Conservation (phyloP, 1,140 invertebrate species). For the Drosophila seguyi region DNA sequence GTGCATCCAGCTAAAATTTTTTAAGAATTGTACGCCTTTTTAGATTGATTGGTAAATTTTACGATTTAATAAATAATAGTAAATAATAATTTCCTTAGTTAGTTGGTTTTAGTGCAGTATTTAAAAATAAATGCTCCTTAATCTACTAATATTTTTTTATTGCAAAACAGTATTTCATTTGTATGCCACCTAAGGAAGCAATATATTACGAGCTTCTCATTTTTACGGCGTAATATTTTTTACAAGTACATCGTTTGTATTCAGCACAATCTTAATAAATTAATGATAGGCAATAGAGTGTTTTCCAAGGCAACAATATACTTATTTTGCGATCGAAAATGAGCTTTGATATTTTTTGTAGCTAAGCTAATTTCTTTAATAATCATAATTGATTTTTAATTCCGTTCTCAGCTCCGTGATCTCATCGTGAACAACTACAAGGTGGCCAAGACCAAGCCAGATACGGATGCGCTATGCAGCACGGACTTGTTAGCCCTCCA, state of each 20-base stretch:
- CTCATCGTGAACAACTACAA: conserved; percentile 88
- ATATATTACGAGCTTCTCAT: conserved; percentile 1
- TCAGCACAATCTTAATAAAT: conserved; percentile 1
- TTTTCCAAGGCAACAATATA: neutral
- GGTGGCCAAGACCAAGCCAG: conserved; percentile 67
- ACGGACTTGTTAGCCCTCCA: conserved; percentile 87
- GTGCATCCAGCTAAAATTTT: neutral
- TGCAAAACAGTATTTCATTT: neutral
- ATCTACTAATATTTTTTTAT: neutral
- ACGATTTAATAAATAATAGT: neutral
- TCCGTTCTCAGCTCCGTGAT: conserved; percentile 73
- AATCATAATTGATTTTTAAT: neutral
- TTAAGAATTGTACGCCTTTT: no score
- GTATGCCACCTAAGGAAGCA: neutral
- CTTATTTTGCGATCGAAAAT: neutral
- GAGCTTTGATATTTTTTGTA: neutral
- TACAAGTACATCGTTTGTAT: conserved; percentile 27
- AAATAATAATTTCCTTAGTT: no score
- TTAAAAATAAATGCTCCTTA: neutral
- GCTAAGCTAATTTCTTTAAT: neutral
- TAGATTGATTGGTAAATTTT: neutral
- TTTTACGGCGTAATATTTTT: conserved; percentile 2
- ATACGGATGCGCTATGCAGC: conserved; percentile 86
- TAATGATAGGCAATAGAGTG: neutral
- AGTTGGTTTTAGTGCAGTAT: neutral